Conservation (phyloP, 2,888 invertebrate genomes). For the Clitarchus hookeri region DNA sequence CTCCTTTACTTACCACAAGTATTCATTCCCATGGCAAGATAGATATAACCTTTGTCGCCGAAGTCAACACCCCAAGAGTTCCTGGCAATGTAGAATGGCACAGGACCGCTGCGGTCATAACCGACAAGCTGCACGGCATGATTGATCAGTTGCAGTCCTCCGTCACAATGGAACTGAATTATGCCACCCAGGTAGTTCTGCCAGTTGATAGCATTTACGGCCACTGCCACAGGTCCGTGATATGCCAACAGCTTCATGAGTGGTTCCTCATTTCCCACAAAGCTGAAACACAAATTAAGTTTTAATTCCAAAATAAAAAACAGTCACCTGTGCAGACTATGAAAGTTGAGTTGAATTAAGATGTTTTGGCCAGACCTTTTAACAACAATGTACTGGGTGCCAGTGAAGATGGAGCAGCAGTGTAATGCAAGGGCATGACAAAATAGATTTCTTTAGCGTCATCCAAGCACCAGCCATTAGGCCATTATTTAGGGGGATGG, state of each 20-base stretch:
- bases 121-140: conserved; percentile 86
- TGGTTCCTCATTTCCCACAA: conserved; percentile 66
- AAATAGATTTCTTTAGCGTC: too few species aligned
- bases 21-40: conserved; percentile 75
- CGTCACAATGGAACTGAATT: conserved; percentile 79
- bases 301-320: too few species aligned
- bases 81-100: conserved; percentile 80
- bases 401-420: too few species aligned
- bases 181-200: conserved; percentile 85
- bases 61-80: conserved; percentile 85
- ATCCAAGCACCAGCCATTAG: too few species aligned
- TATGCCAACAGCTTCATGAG: conserved; percentile 64
- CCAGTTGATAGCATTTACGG: conserved; percentile 84
- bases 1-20: conserved; percentile 67
- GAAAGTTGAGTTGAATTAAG: too few species aligned
- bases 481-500: too few species aligned
- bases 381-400: too few species aligned
- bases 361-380: too few species aligned
- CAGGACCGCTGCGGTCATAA: conserved; percentile 71
- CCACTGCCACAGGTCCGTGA: conserved; percentile 78
- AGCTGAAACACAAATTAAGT: conserved; percentile 55
- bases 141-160: conserved; percentile 63
- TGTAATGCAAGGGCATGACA: too few species aligned
- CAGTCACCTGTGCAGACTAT: too few species aligned
- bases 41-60: conserved; percentile 76